Conservation (phyloP, 1,140 invertebrate genomes). For the Belonocnema kinseyi region DNA sequence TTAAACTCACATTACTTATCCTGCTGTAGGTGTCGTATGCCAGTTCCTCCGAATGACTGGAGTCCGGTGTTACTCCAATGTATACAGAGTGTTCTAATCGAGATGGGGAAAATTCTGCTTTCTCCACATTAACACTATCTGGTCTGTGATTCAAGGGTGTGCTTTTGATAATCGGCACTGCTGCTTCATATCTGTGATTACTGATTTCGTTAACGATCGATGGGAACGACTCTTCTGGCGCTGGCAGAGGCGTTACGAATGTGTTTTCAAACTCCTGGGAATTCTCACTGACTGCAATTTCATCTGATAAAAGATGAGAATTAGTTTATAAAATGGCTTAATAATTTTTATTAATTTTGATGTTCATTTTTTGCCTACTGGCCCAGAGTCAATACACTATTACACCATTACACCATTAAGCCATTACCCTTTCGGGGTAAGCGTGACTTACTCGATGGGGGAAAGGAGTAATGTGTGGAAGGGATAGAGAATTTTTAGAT, state of each 20-base stretch:
- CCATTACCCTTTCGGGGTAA: too few species aligned
- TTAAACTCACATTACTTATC: constrained; percentile 10
- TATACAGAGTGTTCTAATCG: neutral
- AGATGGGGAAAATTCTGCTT: constrained; percentile 1
- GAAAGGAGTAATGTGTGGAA: too few species aligned
- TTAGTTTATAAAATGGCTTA: too few species aligned
- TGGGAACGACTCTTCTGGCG: neutral
- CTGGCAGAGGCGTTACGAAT: neutral
- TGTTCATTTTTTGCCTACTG: too few species aligned
- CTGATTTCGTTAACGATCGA: neutral
- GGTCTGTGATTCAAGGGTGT: constrained; percentile 4
- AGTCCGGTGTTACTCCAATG: constrained; percentile 3
- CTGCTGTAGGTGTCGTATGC: neutral
- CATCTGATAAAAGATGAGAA: neutral
- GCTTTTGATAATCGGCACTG: constrained; percentile 16
- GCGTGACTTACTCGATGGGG: too few species aligned
- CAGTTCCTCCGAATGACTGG: neutral
- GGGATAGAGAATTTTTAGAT: too few species aligned
- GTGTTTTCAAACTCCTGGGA: neutral
- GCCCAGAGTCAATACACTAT: too few species aligned
- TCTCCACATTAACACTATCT: neutral
- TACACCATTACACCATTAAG: too few species aligned
- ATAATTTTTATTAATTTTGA: too few species aligned
- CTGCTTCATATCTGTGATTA: constrained; percentile 25
- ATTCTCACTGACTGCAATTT: constrained; percentile 5